Percentiles rank a stretch among this genome's conserved stretches.
These are phyloP conservation scores for Drosophila dives DNA, from an alignment of 2,888 invertebrate species.

Conservation along the genomic window DNA sequence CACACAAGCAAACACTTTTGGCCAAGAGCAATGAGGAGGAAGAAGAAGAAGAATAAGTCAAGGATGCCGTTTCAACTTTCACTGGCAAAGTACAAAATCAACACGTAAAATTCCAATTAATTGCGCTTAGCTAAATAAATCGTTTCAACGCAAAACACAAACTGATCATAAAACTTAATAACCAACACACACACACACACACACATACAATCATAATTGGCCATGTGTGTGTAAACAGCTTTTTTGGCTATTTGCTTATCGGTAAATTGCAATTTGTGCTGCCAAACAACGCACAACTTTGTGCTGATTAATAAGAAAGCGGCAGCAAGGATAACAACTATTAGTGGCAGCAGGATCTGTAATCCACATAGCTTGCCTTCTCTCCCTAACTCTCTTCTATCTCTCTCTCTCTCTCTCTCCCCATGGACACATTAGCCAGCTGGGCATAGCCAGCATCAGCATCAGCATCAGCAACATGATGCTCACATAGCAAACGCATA, in stretches of 20 bases:
- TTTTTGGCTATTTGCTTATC: constrained; percentile 80
- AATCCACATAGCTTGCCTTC: constrained; percentile 13
- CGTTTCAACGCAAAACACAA: constrained; percentile 81
- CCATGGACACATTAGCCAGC: constrained; percentile 73
- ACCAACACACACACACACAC: constrained; percentile 43
- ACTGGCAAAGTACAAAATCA: constrained; percentile 64
- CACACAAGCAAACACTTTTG: constrained; percentile 23
- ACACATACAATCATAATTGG: constrained; percentile 56
- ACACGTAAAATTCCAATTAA: constrained; percentile 82
- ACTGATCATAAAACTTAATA: constrained; percentile 81
- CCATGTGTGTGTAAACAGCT: constrained; percentile 62
- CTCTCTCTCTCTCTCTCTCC: constrained; percentile 5
- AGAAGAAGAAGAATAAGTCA: background rate
- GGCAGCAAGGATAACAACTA: constrained; percentile 13
- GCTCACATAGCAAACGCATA: constrained; percentile 77
- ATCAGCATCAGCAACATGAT: constrained; percentile 18
- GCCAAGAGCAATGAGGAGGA: background rate
- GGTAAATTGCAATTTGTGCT: constrained; percentile 75
- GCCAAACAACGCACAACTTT: constrained; percentile 45
- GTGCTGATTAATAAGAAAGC: constrained; percentile 78
- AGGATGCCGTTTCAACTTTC: background rate
- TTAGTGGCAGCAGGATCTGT: constrained; percentile 1
- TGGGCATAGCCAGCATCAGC: constrained; percentile 34
- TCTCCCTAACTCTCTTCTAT: background rate
- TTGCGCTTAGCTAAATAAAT: constrained; percentile 81